These are phyloP conservation scores for Drosophila fuyamai DNA, from an alignment of 1,140 invertebrate genomes.

Conservation along the genomic window DNA sequence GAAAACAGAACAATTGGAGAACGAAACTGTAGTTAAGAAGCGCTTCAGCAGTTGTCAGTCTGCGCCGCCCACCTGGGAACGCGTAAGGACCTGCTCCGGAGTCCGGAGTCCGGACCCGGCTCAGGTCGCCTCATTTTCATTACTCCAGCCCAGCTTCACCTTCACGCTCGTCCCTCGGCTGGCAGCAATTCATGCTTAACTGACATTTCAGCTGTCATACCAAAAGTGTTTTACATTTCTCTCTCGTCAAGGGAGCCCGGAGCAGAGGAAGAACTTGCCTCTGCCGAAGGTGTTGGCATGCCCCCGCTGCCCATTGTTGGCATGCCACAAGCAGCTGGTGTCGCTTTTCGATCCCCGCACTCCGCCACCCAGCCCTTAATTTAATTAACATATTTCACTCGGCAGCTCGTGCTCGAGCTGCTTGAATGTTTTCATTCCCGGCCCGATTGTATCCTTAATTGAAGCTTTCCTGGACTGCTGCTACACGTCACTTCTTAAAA, in stretches of 20 bases:
- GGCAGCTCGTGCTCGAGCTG: constrained; percentile 5
- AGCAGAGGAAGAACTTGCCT: constrained; percentile 14
- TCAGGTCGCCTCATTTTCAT: constrained; percentile 49
- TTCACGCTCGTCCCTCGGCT: constrained; percentile 3
- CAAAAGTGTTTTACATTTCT: constrained; percentile 80
- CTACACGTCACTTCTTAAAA: not conserved
- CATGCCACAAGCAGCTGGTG: constrained; percentile 77
- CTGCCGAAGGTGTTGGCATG: constrained; percentile 62
- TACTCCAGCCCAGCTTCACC: constrained; percentile 14
- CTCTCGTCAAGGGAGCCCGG: constrained; percentile 34
- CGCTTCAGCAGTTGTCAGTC: constrained; percentile 50
- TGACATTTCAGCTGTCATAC: constrained; percentile 81
- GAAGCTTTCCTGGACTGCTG: not conserved
- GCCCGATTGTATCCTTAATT: constrained; percentile 21
- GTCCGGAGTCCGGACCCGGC: not conserved
- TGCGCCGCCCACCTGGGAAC: constrained; percentile 18
- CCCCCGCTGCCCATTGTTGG: constrained; percentile 65
- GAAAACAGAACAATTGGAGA: not conserved
- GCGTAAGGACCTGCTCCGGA: not conserved
- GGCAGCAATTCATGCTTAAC: constrained; percentile 72
- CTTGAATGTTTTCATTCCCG: constrained; percentile 39
- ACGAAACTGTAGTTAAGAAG: constrained; percentile 40
- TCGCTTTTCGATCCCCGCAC: constrained; percentile 42
- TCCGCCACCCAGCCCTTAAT: constrained; percentile 35
- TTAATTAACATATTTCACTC: constrained; percentile 69